Evolutionary conservation across 2,797 vertebrate genomes (phyloP).

Genomic region (Lemur catta): DNA sequence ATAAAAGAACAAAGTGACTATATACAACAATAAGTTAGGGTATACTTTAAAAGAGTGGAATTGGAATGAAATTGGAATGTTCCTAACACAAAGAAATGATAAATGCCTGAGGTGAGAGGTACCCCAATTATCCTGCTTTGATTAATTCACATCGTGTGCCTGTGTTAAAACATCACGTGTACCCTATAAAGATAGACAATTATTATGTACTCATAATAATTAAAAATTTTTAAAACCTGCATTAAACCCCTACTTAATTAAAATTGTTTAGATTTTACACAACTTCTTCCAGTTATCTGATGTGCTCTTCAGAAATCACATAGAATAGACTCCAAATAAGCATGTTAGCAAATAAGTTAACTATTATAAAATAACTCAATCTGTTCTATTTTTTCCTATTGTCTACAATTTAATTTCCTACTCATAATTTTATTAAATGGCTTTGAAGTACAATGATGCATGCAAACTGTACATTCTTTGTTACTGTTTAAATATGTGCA

Average conservation of each 20-base stretch:
- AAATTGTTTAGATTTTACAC: slow-evolving; percentile 54
- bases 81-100: not conserved
- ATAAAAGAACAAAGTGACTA: not conserved
- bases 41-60: not conserved
- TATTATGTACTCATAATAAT: not conserved
- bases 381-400: slow-evolving; percentile 73
- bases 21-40: not conserved
- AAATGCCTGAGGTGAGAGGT: not conserved
- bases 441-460: slow-evolving; percentile 65
- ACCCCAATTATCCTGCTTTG: not conserved
- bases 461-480: slow-evolving; percentile 49
- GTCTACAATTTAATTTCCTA: slow-evolving; percentile 53
- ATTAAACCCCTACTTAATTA: slow-evolving; percentile 68
- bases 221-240: slow-evolving; percentile 16
- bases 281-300: slow-evolving; percentile 49
- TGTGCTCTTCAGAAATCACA: slow-evolving; percentile 61
- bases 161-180: not conserved
- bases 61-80: not conserved
- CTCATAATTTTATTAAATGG: slow-evolving; percentile 65
- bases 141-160: not conserved
- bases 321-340: slow-evolving; percentile 54
- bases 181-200: not conserved
- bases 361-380: slow-evolving; percentile 63
- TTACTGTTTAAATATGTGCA: slow-evolving; percentile 53
- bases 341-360: slow-evolving; percentile 56